A percentile compares a stretch with the other conserved stretches of the same genome.
Evolutionary conservation across 1,140 invertebrate species (phyloP).

Genomic region (Calliopsis andreniformis): DNA sequence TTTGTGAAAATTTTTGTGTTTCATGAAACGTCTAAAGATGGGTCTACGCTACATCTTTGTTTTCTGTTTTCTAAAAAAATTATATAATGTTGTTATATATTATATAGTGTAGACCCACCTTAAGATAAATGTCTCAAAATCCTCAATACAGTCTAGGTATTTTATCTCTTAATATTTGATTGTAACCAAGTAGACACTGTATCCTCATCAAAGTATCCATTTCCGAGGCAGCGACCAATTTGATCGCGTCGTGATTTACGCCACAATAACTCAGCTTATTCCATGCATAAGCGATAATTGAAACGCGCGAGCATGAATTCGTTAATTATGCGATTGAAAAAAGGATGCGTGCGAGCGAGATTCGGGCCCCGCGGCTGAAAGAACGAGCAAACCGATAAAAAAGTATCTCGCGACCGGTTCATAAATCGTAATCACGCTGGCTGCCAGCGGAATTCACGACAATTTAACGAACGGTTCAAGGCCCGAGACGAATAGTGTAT

Average conservation of each 20-base stretch:
- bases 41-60: too few relatives aligned
- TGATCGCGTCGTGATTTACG: not conserved
- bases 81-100: too few relatives aligned
- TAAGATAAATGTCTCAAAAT: too few relatives aligned
- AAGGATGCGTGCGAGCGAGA: conserved; percentile 25
- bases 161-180: too few relatives aligned
- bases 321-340: conserved; percentile 51
- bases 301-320: conserved; percentile 33
- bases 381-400: conserved; percentile 72
- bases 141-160: too few relatives aligned
- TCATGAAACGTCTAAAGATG: too few relatives aligned
- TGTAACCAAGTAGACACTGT: too few relatives aligned
- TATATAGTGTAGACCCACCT: too few relatives aligned
- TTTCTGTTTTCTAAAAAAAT: too few relatives aligned
- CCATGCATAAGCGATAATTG: not conserved
- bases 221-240: too few relatives aligned
- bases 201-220: too few relatives aligned
- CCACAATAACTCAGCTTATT: not conserved
- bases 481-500: conserved; percentile 36
- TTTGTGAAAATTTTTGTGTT: too few relatives aligned
- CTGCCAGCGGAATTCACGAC: conserved; percentile 62
- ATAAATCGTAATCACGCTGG: conserved; percentile 73
- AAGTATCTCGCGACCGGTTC: conserved; percentile 62
- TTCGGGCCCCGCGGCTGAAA: conserved; percentile 25
- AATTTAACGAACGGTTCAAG: conserved; percentile 64